Base-by-base conservation (phyloP, 2,113 vertebrate species). In the Tiliqua scincoides region DNA sequence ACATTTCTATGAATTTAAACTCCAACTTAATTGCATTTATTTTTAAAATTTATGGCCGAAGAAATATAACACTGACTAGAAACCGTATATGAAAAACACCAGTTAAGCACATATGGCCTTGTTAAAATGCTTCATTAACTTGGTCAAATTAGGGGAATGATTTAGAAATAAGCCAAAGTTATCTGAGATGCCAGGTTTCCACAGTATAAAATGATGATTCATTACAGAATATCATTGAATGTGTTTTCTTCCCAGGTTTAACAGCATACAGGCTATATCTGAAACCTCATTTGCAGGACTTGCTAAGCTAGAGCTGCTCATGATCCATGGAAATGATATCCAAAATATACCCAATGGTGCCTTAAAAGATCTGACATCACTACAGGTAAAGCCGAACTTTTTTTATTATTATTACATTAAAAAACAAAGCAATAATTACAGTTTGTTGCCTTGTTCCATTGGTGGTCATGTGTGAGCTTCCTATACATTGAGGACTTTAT, bases 281-380 rank as follows among this genome's bases (percentile, higher is more conserved):
- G 96, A 96, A 32, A 93, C 90, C 67, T 98, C 98, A 0, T 97
- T 99, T 85, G 89, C 94, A 15, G 98, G 97, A 40, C 94, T 99
- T 84, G 92, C 90, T 77, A 97, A 96, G 91, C 87, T 99, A 88
- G 97, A 99, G 93, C 94, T 98, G 11, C 98, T 99, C 3, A 97
- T 99, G 97, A 89, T 99, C 37, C 98, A 99, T 61, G 98, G 98
- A 23, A 99, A 99, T 43, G 96, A 98, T 86, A 96, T 99, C 76
- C 96, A 97, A 67, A 93, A 83, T 54, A 95, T 99, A 82, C 97
- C 97, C 0, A 93, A 97, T 0, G 97, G 97, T 25, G 97, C 93
- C 61, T 96, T 99, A 91, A 95, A 91, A 86, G 98, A 98, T 88
- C 97, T 99, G 0, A 8, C 80, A 6, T 96, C 98, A n/a, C 92